Conservation (phyloP, 2,113 vertebrate species). For the Setophaga kirtlandii region DNA sequence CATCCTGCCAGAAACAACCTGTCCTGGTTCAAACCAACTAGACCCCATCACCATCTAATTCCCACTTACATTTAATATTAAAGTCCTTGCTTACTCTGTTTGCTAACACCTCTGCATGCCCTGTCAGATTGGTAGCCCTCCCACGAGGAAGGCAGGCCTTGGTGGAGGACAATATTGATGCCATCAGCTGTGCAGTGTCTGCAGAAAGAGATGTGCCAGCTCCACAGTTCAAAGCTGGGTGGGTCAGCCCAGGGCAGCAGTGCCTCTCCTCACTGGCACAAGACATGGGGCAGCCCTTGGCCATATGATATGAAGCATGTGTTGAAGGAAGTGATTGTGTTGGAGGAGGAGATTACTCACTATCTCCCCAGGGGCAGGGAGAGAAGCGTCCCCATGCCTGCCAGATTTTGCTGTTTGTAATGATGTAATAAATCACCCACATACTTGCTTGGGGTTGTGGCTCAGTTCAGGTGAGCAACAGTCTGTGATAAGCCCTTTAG, state of each 20-base stretch:
- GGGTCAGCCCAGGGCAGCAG: background rate
- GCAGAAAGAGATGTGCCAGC: background rate
- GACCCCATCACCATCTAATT: background rate
- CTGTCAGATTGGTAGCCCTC: background rate
- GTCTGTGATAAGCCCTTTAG: background rate
- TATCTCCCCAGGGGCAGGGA: constrained; percentile 19
- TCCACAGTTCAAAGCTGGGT: background rate
- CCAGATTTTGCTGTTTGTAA: constrained; percentile 13
- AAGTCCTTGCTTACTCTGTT: background rate
- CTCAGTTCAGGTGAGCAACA: background rate
- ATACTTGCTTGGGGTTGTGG: background rate
- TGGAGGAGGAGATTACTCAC: background rate
- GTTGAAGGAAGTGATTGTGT: background rate
- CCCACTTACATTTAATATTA: background rate
- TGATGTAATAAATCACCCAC: constrained; percentile 32
- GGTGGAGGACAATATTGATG: background rate
- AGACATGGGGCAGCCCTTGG: background rate
- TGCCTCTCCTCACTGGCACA: background rate
- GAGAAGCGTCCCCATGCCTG: constrained; percentile 34
- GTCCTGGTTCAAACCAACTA: background rate
- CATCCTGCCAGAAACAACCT: background rate
- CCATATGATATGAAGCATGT: background rate
- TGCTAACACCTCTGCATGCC: background rate
- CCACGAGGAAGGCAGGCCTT: background rate
- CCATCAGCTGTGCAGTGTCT: background rate